Conservation (phyloP, 2,797 vertebrate genomes). For the Sarcophilus harrisii region DNA sequence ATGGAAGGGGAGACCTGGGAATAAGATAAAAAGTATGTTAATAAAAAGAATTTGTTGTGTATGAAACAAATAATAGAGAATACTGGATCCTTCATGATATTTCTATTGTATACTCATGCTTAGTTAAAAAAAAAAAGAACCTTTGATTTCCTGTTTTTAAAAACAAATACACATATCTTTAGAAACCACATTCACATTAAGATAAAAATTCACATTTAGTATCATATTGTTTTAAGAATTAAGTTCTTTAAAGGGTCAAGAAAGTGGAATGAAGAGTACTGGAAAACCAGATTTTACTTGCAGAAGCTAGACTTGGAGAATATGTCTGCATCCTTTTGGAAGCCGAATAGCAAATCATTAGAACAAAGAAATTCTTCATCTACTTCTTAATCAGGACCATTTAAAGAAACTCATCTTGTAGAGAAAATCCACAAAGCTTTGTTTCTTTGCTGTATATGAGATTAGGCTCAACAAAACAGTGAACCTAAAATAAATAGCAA, state of each 20-base stretch:
- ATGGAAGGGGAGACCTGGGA: background rate
- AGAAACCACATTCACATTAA: background rate
- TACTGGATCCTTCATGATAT: background rate
- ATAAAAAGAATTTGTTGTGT: background rate
- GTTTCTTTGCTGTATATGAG: background rate
- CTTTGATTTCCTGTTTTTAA: background rate
- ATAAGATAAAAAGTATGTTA: background rate
- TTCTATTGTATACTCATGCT: background rate
- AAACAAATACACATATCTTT: background rate
- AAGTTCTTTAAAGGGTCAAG: background rate
- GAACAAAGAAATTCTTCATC: slow-evolving; percentile 34
- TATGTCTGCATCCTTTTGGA: slow-evolving; percentile 17
- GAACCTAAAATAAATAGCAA: slow-evolving; percentile 45
- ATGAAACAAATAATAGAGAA: background rate
- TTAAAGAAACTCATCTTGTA: slow-evolving; percentile 38
- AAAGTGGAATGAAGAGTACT: background rate
- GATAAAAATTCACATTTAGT: background rate
- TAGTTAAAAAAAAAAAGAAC: background rate
- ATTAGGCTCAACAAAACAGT: slow-evolving; percentile 12
- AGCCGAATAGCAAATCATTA: slow-evolving; percentile 53
- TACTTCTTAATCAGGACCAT: slow-evolving; percentile 49
- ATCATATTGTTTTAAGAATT: background rate
- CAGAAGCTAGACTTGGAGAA: background rate
- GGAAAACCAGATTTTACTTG: background rate
- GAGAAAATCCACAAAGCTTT: slow-evolving; percentile 53